phyloP scores from a whole-genome alignment of 2,888 invertebrate species.

The Nephrotoma flavescens region DNA sequence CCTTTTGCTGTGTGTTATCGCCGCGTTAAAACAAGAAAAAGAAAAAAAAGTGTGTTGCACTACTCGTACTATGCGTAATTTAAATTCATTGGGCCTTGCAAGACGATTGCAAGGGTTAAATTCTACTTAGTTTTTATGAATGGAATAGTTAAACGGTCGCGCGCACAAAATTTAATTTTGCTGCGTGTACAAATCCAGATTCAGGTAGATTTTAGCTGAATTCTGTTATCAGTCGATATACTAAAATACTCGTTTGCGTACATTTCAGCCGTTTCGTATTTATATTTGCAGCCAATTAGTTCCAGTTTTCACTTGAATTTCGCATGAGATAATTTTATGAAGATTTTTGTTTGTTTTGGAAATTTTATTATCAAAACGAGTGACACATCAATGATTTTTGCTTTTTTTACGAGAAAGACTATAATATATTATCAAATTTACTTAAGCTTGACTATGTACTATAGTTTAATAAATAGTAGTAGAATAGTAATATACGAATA shows the following conservation, averaged over 20 bases:
- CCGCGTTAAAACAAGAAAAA: not conserved
- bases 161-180: not conserved
- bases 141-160: not conserved
- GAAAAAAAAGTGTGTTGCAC: not conserved
- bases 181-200: not conserved
- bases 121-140: not conserved
- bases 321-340: not conserved
- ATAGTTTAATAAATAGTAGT: not conserved
- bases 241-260: not conserved
- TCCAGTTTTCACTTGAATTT: not conserved
- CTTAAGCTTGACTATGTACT: not conserved
- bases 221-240: not conserved
- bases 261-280: not conserved
- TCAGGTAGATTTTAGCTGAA: not conserved
- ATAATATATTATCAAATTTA: not conserved
- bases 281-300: not conserved
- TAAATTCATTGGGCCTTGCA: not conserved
- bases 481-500: not conserved
- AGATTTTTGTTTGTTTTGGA: not conserved
- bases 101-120: not conserved
- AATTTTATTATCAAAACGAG: not conserved
- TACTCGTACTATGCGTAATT: not conserved
- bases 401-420: not conserved
- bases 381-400: not conserved
- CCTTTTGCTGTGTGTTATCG: not conserved